Conservation (phyloP, 2,113 vertebrate species). For the Chamaea fasciata region DNA sequence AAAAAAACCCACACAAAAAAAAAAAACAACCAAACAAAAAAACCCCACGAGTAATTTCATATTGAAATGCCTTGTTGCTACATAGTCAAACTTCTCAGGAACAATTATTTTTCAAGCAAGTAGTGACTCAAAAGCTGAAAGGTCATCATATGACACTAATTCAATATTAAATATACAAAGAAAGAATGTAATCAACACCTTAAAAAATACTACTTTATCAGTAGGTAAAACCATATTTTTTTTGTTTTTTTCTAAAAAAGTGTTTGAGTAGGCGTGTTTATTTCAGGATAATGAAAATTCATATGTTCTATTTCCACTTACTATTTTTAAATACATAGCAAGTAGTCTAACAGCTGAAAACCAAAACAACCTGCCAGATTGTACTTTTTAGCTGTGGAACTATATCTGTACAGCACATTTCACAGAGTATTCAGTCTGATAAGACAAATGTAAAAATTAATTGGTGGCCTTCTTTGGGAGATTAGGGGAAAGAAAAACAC, state of each 20-base stretch:
- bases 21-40: too few relatives aligned
- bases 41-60: neutral
- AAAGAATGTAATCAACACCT: neutral
- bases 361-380: neutral
- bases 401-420: neutral
- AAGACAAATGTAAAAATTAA: neutral
- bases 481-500: neutral
- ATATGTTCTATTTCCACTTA: neutral
- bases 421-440: neutral
- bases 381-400: neutral
- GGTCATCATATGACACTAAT: neutral
- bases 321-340: neutral
- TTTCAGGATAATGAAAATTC: neutral
- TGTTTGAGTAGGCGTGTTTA: neutral
- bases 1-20: too few relatives aligned
- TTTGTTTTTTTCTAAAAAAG: neutral
- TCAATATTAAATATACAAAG: neutral
- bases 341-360: neutral
- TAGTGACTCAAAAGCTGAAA: neutral
- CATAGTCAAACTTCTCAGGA: neutral
- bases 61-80: neutral
- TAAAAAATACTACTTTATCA: neutral
- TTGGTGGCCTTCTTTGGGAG: neutral
- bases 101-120: neutral
- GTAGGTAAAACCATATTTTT: neutral